phyloP scores from a whole-genome alignment of 2,888 invertebrate genomes.

The Limnephilus lunatus region DNA sequence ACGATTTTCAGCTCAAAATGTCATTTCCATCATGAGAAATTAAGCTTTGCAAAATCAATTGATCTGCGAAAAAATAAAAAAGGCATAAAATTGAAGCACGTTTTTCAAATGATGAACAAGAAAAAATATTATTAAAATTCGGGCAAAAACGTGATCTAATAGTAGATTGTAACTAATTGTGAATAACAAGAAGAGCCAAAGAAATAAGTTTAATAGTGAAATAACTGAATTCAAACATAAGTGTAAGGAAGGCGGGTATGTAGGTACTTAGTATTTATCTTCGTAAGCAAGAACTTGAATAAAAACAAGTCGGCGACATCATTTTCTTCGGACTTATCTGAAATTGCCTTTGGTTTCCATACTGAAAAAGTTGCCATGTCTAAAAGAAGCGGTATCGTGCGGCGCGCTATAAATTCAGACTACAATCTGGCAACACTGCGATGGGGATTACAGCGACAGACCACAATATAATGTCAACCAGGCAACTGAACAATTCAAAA shows the following conservation, averaged over 20 bases:
- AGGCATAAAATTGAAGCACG: no score
- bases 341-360: constrained; percentile 6
- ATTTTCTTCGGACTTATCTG: constrained; percentile 18
- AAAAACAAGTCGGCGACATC: constrained; percentile 32
- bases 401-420: constrained; percentile 28
- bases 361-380: constrained; percentile 40
- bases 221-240: not conserved
- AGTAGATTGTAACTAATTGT: not conserved
- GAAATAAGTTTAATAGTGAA: not conserved
- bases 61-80: no score
- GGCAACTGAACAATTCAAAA: not conserved
- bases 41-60: no score
- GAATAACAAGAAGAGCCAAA: not conserved
- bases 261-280: not conserved
- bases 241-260: not conserved
- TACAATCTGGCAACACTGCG: constrained; percentile 32
- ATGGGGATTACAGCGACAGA: not conserved
- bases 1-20: no score
- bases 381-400: constrained; percentile 29
- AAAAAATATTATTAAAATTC: no score
- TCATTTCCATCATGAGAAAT: no score
- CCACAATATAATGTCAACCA: not conserved
- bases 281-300: not conserved
- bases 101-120: not conserved
- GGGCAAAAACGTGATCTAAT: no score